Evolutionary conservation across 1,140 invertebrate species (phyloP).

Genomic region (Physella acuta): DNA sequence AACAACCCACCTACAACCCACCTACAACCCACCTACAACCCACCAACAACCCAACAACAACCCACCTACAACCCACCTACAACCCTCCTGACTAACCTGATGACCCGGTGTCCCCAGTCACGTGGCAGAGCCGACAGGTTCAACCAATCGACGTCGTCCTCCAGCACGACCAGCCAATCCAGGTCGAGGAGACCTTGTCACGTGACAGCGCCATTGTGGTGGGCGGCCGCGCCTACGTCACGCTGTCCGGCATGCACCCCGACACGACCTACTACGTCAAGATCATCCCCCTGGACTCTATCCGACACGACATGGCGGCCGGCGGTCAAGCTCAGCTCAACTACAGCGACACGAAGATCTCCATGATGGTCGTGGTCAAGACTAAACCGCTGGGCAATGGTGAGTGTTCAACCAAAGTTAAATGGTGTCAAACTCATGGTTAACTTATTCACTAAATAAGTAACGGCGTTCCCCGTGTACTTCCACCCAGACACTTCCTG

Average conservation of each 20-base stretch:
- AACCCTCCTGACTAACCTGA: too few relatives aligned
- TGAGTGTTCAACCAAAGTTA: too few relatives aligned
- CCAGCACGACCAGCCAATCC: not conserved
- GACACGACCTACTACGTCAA: conserved; percentile 33
- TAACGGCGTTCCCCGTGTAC: not conserved
- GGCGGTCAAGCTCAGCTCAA: not conserved
- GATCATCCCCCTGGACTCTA: conserved; percentile 14
- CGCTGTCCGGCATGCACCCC: conserved; percentile 27
- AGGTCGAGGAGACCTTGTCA: conserved; percentile 5
- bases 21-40: too few relatives aligned
- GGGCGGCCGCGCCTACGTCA: conserved; percentile 29
- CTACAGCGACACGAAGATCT: not conserved
- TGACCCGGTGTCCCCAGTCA: conserved; percentile 4
- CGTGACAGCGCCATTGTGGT: conserved; percentile 27
- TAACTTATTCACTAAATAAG: too few relatives aligned
- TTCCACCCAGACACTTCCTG: conserved; percentile 17
- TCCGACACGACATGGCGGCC: conserved; percentile 15
- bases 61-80: too few relatives aligned
- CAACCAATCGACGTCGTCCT: conserved; percentile 14
- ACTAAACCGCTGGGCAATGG: conserved; percentile 25
- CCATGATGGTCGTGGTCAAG: conserved; percentile 20
- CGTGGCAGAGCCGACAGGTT: conserved; percentile 5
- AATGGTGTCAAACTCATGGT: too few relatives aligned
- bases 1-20: too few relatives aligned
- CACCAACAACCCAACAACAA: too few relatives aligned